phyloP scores from a whole-genome alignment of 37 sponge, comb jelly and placozoan genomes.

The Corticium candelabrum region DNA sequence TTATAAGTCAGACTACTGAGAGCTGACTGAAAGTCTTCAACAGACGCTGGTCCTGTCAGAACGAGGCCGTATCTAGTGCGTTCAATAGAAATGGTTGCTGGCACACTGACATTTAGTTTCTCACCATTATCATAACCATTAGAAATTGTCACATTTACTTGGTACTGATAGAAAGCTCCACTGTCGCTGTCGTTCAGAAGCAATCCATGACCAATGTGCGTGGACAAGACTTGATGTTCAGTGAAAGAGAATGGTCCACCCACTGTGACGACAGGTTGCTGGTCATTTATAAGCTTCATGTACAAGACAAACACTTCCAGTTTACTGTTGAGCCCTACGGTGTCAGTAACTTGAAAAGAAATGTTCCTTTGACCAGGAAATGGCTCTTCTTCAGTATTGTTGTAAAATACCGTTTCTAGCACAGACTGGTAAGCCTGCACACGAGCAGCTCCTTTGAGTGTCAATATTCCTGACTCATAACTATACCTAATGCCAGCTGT shows the following conservation, averaged over 20 bases:
- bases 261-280: conserved; percentile 42
- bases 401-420: conserved; percentile 39
- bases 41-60: conserved; percentile 54
- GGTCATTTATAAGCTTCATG: conserved; percentile 54
- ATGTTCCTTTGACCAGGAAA: conserved; percentile 33
- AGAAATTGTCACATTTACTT: conserved; percentile 32
- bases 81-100: neutral
- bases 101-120: conserved; percentile 18
- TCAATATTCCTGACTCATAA: conserved; percentile 27
- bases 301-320: conserved; percentile 23
- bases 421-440: conserved; percentile 37
- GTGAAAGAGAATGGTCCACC: conserved; percentile 29
- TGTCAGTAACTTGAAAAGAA: conserved; percentile 55
- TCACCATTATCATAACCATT: conserved; percentile 34
- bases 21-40: conserved; percentile 50
- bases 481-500: conserved; percentile 24
- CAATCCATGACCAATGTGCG: conserved; percentile 26
- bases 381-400: conserved; percentile 57
- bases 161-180: conserved; percentile 24
- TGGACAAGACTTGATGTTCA: conserved; percentile 24
- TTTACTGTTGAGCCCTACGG: conserved; percentile 40
- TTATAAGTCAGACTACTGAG: conserved; percentile 51
- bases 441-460: conserved; percentile 41
- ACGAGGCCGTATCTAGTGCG: conserved; percentile 13
- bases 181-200: conserved; percentile 57